These are phyloP conservation scores for Notodonta ziczac DNA, from an alignment of 2,888 invertebrate genomes.

Conservation along the genomic window DNA sequence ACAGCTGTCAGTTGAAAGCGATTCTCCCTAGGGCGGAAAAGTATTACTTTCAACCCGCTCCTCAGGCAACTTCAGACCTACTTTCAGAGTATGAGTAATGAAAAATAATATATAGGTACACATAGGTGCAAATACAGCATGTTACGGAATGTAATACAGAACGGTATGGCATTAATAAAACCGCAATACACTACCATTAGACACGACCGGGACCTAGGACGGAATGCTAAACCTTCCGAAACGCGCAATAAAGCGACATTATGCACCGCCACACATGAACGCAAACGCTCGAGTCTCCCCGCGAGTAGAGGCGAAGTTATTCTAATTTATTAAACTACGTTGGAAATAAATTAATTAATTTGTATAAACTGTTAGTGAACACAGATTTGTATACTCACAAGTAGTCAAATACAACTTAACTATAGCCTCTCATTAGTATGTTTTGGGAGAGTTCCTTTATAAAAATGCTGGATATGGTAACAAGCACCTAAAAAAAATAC, in stretches of 20 bases:
- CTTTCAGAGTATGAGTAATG: no score
- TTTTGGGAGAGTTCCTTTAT: not conserved
- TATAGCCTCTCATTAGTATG: not conserved
- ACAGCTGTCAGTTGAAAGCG: no score
- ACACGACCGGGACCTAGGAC: conserved; percentile 55
- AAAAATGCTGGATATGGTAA: not conserved
- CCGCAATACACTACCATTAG: conserved; percentile 69
- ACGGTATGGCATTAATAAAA: conserved; percentile 70
- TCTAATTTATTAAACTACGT: not conserved
- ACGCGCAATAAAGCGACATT: conserved; percentile 66
- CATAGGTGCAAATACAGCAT: conserved; percentile 47
- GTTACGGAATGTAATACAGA: conserved; percentile 66
- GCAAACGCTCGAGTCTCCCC: conserved; percentile 27
- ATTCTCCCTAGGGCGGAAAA: no score
- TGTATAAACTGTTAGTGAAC: not conserved
- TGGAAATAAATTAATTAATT: not conserved
- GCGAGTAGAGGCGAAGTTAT: not conserved
- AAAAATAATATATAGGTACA: conserved; percentile 34
- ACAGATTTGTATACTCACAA: not conserved
- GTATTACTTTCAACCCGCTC: no score
- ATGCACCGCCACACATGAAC: conserved; percentile 56
- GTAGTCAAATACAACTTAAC: not conserved
- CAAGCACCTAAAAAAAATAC: not conserved
- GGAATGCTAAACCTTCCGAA: conserved; percentile 68
- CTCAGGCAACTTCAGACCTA: no score